Evolutionary conservation across 2,888 invertebrate genomes (phyloP), one percentile per base, ranked within the genome.

Genomic region (Mythimna ferrago): DNA sequence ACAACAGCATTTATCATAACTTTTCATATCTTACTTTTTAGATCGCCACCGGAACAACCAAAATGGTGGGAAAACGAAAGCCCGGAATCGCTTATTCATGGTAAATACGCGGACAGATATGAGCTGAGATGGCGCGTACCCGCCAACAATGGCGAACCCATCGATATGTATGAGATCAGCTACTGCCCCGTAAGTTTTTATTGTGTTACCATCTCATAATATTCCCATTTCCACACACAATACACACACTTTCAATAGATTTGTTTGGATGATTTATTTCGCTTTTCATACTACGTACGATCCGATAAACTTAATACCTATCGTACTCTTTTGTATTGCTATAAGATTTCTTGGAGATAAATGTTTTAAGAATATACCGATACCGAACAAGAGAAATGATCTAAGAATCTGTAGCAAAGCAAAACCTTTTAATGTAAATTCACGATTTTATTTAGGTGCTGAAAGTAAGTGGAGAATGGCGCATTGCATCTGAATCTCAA

Each of bases 101-200:
- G 95, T 70, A 95, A 93, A 58, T 98, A 97, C 92, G 97, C 97
- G 41, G 98, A 98, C 93, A 97, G 97, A 90, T 98, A 97, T 90
- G 98, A 98, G 89, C 93, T 99, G 32, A 97, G 97, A 89, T 99
- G 99, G 99, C 97, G 97, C 87, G 97, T 98, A 66, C 99, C 99
- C 0, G 97, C 98, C 66, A 98, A 99, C 90, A 99, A 99, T 93
- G 99, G 99, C 11, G 98, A 98, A 93, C 98, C 98, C 41, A 99
- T 99, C 89, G 98, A 98, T 90, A 96, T 96, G 92, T 99, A 99
- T 93, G 97, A 97, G 92, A 97, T 99, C 82, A 97, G 97, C 91
- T 98, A 97, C 93, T 98, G 98, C 92, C 97, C 97, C 90, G 98
- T 98, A 96, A 97, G 94, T 85, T 81, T 76, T 83, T 80, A 75